phyloP scores from a whole-genome alignment of 2,113 vertebrate species.

The Pygoscelis adeliae region DNA sequence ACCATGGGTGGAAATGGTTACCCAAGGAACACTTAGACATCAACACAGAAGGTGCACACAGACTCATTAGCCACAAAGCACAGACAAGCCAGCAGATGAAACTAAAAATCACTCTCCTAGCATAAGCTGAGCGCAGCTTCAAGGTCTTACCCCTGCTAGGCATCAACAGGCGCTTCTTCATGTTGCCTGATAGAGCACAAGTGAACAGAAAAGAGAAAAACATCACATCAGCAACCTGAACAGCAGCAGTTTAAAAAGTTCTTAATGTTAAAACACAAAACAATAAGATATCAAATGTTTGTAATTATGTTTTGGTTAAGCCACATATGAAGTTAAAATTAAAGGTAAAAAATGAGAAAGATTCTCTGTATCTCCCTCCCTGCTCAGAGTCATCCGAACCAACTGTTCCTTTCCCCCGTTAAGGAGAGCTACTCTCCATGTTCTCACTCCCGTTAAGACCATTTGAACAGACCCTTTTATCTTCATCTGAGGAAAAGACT shows the following conservation, averaged over 20 bases:
- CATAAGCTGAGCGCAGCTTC: slow-evolving; percentile 58
- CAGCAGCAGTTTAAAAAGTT: slow-evolving; percentile 41
- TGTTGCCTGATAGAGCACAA: slow-evolving; percentile 80
- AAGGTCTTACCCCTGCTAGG: slow-evolving; percentile 85
- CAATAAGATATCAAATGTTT: not conserved
- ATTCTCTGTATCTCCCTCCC: not conserved
- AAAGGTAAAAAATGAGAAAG: not conserved
- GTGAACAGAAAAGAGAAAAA: slow-evolving; percentile 76
- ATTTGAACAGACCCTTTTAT: not conserved
- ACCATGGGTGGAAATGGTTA: slow-evolving; percentile 22
- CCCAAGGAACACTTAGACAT: slow-evolving; percentile 62
- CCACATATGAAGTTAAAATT: not conserved
- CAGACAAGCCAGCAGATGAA: slow-evolving; percentile 71
- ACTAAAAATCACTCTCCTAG: slow-evolving; percentile 64
- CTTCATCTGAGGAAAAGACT: not conserved
- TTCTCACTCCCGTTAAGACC: not conserved
- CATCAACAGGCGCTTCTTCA: slow-evolving; percentile 88
- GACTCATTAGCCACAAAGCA: slow-evolving; percentile 65
- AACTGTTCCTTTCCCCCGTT: not conserved
- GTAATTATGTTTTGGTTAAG: not conserved
- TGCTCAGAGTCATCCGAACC: not conserved
- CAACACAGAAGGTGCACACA: slow-evolving; percentile 63
- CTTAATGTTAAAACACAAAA: slow-evolving; percentile 50
- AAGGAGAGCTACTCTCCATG: not conserved
- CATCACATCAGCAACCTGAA: slow-evolving; percentile 68